These are phyloP conservation scores for Thymelicus sylvestris DNA, from an alignment of 2,888 invertebrate species.

Conservation along the genomic window DNA sequence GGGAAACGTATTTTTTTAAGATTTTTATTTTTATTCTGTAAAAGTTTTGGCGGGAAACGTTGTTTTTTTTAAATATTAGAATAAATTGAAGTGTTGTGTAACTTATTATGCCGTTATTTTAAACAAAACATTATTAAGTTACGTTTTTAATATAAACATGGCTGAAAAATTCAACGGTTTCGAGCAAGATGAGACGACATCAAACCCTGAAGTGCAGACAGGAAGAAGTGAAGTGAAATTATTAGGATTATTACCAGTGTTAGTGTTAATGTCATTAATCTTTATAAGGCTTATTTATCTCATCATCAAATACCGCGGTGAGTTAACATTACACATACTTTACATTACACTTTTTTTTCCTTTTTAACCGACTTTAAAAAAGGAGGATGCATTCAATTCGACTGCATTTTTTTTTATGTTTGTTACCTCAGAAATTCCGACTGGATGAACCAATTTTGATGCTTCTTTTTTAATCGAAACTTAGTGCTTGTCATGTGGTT, in stretches of 20 bases:
- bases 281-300: conserved; percentile 66
- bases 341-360: neutral
- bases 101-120: neutral
- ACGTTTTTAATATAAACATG: conserved; percentile 25
- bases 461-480: no score
- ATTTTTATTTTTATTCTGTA: neutral
- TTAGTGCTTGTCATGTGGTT: no score
- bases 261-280: conserved; percentile 62
- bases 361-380: no score
- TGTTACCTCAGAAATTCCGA: no score
- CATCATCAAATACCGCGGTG: conserved; percentile 62
- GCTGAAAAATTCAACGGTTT: conserved; percentile 7
- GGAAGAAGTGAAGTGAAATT: conserved; percentile 40
- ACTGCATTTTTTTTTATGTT: no score
- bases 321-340: conserved; percentile 44
- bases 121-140: neutral
- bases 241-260: conserved; percentile 60
- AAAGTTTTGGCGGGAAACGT: neutral
- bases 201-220: conserved; percentile 8
- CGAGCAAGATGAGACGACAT: conserved; percentile 8
- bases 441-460: no score
- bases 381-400: no score
- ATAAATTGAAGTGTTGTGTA: neutral
- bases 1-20: neutral
- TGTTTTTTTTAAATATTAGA: neutral